A percentile compares a stretch with the other conserved stretches of the same genome.
Evolutionary conservation across 2,797 vertebrate species (phyloP).

Genomic region (Peromyscus aztecus): DNA sequence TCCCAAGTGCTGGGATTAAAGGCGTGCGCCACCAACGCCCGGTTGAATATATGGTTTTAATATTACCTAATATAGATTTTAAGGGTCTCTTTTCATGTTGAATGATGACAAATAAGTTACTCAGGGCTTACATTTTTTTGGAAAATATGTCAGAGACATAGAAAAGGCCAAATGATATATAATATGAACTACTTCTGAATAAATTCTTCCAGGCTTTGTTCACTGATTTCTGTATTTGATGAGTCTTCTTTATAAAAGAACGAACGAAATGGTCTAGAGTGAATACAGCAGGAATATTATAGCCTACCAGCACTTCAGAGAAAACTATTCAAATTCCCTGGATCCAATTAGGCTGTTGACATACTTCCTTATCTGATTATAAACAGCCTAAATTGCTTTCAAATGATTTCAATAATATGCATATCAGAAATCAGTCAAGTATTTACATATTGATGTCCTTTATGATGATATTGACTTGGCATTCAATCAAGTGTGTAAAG

Average conservation of each 20-base stretch:
- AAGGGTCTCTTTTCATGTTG: background rate
- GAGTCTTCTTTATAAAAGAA: background rate
- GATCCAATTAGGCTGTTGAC: background rate
- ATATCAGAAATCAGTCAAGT: slow-evolving; percentile 4
- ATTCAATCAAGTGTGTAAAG: slow-evolving; percentile 4
- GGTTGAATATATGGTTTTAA: background rate
- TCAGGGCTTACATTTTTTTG: background rate
- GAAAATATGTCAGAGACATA: background rate
- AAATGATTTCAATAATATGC: slow-evolving; percentile 39
- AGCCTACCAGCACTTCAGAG: background rate
- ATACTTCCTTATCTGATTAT: slow-evolving; percentile 27
- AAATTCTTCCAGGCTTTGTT: background rate
- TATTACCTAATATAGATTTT: background rate
- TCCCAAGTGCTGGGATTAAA: too few species aligned
- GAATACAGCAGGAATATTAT: rapidly evolving
- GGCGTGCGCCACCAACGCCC: too few species aligned
- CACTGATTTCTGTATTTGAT: background rate
- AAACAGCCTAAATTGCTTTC: slow-evolving; percentile 23
- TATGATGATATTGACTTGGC: slow-evolving; percentile 51
- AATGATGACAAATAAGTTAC: background rate
- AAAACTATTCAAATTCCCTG: background rate
- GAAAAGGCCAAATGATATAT: background rate
- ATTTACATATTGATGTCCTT: slow-evolving; percentile 42
- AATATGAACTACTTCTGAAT: background rate
- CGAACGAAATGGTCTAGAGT: background rate